Conservation (phyloP, 1,140 invertebrate species). For the Epicauta chinensis region DNA sequence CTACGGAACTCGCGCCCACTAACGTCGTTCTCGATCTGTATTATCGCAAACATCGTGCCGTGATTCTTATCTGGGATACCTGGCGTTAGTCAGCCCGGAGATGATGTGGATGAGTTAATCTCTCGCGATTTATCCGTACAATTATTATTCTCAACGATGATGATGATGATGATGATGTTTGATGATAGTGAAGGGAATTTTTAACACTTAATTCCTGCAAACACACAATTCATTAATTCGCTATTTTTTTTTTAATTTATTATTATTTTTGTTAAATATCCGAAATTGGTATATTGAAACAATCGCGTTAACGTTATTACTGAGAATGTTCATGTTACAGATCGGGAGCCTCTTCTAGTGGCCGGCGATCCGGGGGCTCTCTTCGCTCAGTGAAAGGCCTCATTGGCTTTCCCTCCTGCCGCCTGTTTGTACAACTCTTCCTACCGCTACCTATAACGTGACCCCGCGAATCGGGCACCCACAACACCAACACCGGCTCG, state of each 20-base stretch:
- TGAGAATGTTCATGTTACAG: conserved; percentile 1
- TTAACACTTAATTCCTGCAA: too few relatives aligned
- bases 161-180: too few relatives aligned
- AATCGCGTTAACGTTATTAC: too few relatives aligned
- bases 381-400: conserved; percentile 17
- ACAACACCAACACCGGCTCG: too few relatives aligned
- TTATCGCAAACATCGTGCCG: conserved; percentile 73
- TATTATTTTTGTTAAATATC: too few relatives aligned
- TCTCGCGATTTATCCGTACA: background rate
- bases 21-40: conserved; percentile 86
- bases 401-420: conserved; percentile 14
- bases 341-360: conserved; percentile 15
- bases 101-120: conserved; percentile 12
- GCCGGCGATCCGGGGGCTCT: background rate
- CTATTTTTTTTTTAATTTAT: too few relatives aligned
- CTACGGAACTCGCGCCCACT: conserved; percentile 85
- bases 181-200: too few relatives aligned
- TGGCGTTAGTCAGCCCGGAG: conserved; percentile 13
- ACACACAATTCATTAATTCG: too few relatives aligned
- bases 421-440: too few relatives aligned
- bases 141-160: background rate
- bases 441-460: too few relatives aligned
- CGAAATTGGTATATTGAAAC: too few relatives aligned
- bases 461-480: too few relatives aligned
- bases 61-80: conserved; percentile 24